phyloP scores from a whole-genome alignment of 2,888 invertebrate species.

The Phytoseiulus persimilis region DNA sequence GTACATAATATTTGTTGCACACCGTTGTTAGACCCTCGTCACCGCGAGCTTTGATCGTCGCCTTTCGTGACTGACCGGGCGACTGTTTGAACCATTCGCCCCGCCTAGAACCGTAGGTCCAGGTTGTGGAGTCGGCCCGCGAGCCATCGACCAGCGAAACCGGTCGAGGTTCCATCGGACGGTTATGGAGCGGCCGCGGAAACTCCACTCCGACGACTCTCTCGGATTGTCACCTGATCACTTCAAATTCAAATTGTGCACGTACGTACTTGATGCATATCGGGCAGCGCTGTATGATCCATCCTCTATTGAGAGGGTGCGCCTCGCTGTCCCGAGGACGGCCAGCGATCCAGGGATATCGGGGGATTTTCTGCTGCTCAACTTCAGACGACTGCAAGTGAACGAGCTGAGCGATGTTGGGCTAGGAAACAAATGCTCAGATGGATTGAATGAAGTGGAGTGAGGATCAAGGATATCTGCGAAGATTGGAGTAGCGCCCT shows the following conservation, averaged over 20 bases:
- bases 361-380: background rate
- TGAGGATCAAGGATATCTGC: no score
- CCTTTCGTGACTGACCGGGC: background rate
- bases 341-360: background rate
- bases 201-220: background rate
- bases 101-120: background rate
- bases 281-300: background rate
- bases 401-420: no score
- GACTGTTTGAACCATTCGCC: background rate
- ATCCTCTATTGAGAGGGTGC: background rate
- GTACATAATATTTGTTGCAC: background rate
- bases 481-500: no score
- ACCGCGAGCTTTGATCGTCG: background rate
- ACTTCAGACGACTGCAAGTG: background rate
- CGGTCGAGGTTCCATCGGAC: background rate
- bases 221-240: constrained; percentile 5
- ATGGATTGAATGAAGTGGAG: no score
- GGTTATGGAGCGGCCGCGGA: background rate
- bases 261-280: constrained; percentile 5
- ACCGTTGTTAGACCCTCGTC: background rate
- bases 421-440: no score
- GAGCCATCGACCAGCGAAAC: no score
- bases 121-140: background rate
- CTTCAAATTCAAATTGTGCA: background rate
- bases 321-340: background rate